These are phyloP conservation scores for Struthidea cinerea DNA, from an alignment of 2,113 vertebrate species.

Conservation along the genomic window DNA sequence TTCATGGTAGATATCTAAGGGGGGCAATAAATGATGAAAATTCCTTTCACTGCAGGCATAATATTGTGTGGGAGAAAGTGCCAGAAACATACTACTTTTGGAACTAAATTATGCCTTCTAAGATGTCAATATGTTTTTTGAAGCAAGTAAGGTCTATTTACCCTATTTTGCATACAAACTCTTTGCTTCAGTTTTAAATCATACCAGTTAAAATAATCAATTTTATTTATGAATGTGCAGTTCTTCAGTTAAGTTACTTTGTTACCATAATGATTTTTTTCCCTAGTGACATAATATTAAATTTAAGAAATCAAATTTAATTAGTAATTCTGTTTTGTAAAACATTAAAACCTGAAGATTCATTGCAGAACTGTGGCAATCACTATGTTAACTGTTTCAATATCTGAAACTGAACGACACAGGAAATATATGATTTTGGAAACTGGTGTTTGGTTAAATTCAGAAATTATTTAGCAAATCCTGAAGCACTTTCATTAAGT, in stretches of 20 bases:
- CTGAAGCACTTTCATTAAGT: neutral
- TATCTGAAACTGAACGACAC: neutral
- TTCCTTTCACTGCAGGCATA: neutral
- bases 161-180: neutral
- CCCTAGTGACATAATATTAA: slow-evolving; percentile 14
- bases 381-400: neutral
- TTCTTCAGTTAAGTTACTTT: slow-evolving; percentile 22
- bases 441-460: neutral
- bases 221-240: neutral
- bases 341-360: slow-evolving; percentile 5
- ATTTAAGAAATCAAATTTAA: slow-evolving; percentile 48
- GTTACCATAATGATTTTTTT: slow-evolving; percentile 6
- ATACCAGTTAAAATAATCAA: neutral
- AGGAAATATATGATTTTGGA: neutral
- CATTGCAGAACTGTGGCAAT: neutral
- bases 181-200: slow-evolving; percentile 17
- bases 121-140: neutral
- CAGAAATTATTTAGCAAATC: neutral
- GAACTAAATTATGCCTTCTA: neutral
- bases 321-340: slow-evolving; percentile 15
- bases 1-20: neutral
- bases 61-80: neutral
- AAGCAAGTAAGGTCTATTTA: neutral
- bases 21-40: neutral
- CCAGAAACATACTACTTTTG: neutral